These are phyloP conservation scores for Myathropa florea DNA, from an alignment of 2,888 invertebrate species.

Conservation along the genomic window DNA sequence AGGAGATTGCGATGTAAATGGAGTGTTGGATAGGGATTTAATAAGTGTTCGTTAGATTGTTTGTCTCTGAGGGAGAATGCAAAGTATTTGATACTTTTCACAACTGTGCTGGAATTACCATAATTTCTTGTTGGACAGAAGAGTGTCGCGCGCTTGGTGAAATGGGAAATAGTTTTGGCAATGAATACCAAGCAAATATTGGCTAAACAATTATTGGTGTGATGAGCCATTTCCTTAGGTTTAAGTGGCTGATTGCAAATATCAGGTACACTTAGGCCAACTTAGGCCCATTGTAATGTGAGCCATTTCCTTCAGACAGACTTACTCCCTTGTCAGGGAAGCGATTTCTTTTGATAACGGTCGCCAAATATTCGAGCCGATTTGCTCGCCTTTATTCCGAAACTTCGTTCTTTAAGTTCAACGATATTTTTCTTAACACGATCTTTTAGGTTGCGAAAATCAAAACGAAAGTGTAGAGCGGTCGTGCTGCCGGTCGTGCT, in stretches of 20 bases:
- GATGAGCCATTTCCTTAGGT: background rate
- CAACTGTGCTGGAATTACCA: background rate
- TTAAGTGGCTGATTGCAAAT: too few species aligned
- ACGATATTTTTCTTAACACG: too few species aligned
- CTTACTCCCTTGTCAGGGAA: too few species aligned
- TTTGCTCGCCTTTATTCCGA: too few species aligned
- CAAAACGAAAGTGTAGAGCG: too few species aligned
- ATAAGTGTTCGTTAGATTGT: background rate
- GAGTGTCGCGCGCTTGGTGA: background rate
- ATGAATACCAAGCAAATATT: too few species aligned
- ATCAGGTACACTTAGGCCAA: too few species aligned
- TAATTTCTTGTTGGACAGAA: background rate
- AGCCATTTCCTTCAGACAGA: too few species aligned
- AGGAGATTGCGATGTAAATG: background rate
- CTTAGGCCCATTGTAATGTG: background rate
- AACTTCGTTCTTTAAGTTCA: too few species aligned
- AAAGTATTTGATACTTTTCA: background rate
- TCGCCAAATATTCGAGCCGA: too few species aligned
- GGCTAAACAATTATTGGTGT: background rate
- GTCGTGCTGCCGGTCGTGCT: slow-evolving; percentile 99
- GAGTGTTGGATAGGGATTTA: background rate
- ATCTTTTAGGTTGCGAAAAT: too few species aligned
- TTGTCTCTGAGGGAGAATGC: background rate
- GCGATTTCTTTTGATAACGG: too few species aligned
- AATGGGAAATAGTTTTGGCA: background rate